Base-by-base conservation (phyloP, 2,888 invertebrate genomes). In the Apodemia hepburni region DNA sequence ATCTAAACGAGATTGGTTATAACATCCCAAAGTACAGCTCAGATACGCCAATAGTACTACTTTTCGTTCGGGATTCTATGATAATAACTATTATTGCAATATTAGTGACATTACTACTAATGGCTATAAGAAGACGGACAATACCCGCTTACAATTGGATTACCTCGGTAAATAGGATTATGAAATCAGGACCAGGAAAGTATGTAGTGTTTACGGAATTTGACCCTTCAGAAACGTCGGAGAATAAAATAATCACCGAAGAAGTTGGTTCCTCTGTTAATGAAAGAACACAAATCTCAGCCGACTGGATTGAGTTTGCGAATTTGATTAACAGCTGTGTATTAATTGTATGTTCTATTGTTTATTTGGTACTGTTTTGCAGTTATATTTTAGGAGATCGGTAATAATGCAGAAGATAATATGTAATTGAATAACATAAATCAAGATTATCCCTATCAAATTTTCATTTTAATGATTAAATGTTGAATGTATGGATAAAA, bases 21-120 rank as follows among this genome's bases (percentile, higher is more conserved):
- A 82, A 90, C 63, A 79, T 95, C 45, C 95, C 95, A 3, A 86
- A 92, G 65, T 93, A 93, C 73, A 94, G 94, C 63, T 79, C 87
- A 0, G 91, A 90, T 17, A 86, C 93, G 33, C 95, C 95, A 1
- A 88, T 93, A 63, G 85, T 95, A 65, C 69, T 91, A 64, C 69
- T 87, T 62, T 90, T 90, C 63, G 71, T 90, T 2, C 80, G 89
- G 18, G 90, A 90, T 67, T 91, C 91, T 0, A 88, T 90, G 88
- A 67, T 90, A 29, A 63, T 91, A 49, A 86, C 87, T 3, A 66
- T 90, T 65, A 69, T 75, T 17, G 82, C 78, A 5, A 82, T 90
- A 57, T 69, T 87, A 59, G 73, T 83, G 68, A 90, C 90, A 0
- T 73, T 91, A 66, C 64, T 82, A 51, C 68, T 91, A 68, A 85